phyloP scores from a whole-genome alignment of 2,888 invertebrate genomes.

The Carterocephalus palaemon region DNA sequence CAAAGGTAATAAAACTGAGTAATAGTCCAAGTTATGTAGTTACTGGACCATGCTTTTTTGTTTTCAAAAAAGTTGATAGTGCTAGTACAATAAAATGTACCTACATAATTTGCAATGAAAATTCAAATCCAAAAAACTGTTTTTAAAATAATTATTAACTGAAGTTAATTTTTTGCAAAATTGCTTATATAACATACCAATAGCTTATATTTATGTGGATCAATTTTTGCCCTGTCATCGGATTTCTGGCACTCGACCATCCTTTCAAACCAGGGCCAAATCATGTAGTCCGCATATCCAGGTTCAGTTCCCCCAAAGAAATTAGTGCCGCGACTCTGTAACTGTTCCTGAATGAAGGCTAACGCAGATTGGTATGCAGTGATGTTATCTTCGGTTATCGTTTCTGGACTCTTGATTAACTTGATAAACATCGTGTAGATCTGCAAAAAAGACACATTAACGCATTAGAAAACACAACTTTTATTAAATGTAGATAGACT shows the following conservation, averaged over 20 bases:
- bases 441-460: constrained; percentile 38
- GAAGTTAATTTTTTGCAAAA: too few species aligned
- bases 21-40: too few species aligned
- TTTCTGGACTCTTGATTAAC: constrained; percentile 43
- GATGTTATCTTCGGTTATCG: constrained; percentile 45
- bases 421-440: constrained; percentile 45
- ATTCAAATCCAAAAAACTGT: too few species aligned
- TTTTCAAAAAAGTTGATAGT: too few species aligned
- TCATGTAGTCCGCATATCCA: constrained; percentile 89
- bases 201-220: constrained; percentile 71
- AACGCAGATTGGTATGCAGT: constrained; percentile 61
- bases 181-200: constrained; percentile 57
- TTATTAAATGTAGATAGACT: background rate
- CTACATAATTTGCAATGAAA: too few species aligned
- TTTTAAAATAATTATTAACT: too few species aligned
- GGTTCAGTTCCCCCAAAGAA: constrained; percentile 83
- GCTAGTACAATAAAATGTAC: too few species aligned
- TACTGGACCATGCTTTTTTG: too few species aligned
- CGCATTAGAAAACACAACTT: background rate
- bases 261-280: constrained; percentile 92
- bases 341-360: constrained; percentile 81
- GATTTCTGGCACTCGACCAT: constrained; percentile 66
- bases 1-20: too few species aligned
- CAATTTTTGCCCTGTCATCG: constrained; percentile 71
- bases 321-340: constrained; percentile 77